Percentiles rank a stretch among this genome's conserved stretches.
These are phyloP conservation scores for Apamea anceps DNA, from an alignment of 2,888 invertebrate genomes.

Conservation along the genomic window DNA sequence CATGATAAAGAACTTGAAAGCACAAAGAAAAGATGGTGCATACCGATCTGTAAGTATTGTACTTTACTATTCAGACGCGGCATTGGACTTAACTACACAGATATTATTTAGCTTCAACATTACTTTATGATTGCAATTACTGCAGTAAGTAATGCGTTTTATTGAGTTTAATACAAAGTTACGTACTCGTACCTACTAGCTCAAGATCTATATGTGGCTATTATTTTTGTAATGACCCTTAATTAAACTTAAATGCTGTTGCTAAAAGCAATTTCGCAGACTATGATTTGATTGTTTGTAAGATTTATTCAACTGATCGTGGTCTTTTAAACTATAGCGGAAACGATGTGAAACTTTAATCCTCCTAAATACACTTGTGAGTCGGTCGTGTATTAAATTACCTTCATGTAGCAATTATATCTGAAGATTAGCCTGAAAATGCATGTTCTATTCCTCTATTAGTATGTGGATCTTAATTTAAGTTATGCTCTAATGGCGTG, in stretches of 20 bases:
- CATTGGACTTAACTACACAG: slow-evolving; percentile 47
- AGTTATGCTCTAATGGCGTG: neutral
- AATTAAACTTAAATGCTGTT: slow-evolving; percentile 10
- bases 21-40: slow-evolving; percentile 77
- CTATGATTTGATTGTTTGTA: slow-evolving; percentile 3
- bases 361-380: slow-evolving; percentile 35
- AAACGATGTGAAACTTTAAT: slow-evolving; percentile 50
- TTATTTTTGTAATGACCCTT: slow-evolving; percentile 12
- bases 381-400: slow-evolving; percentile 51
- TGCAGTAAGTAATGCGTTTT: slow-evolving; percentile 34
- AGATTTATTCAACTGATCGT: slow-evolving; percentile 23
- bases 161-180: slow-evolving; percentile 31
- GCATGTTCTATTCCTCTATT: neutral
- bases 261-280: slow-evolving; percentile 7
- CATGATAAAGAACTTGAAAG: slow-evolving; percentile 85
- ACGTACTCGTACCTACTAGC: neutral
- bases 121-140: slow-evolving; percentile 36
- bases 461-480: neutral
- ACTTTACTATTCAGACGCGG: slow-evolving; percentile 48
- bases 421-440: slow-evolving; percentile 22
- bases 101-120: slow-evolving; percentile 41
- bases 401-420: slow-evolving; percentile 29
- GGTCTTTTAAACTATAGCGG: slow-evolving; percentile 40
- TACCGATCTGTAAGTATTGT: slow-evolving; percentile 58
- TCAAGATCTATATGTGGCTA: neutral